Evolutionary conservation across 2,113 vertebrate genomes (phyloP).

Genomic region (Muntiacus muntjak): DNA sequence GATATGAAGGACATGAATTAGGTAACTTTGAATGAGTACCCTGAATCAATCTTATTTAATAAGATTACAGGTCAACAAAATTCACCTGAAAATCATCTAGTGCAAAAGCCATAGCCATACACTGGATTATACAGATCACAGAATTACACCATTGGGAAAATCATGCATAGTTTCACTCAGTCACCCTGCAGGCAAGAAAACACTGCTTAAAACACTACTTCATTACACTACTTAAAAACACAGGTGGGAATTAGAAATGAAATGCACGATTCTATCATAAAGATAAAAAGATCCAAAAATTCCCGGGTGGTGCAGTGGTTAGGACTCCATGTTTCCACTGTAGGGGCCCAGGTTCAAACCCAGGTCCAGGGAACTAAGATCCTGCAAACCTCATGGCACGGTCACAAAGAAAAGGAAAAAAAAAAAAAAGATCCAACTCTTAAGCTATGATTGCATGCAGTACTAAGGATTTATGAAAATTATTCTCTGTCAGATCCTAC

Average conservation of each 20-base stretch:
- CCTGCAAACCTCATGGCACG: too few relatives aligned
- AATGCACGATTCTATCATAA: not conserved
- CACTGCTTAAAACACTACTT: not conserved
- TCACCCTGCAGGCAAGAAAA: not conserved
- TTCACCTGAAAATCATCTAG: conserved; percentile 23
- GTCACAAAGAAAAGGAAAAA: not conserved
- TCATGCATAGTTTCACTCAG: not conserved
- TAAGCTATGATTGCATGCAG: not conserved
- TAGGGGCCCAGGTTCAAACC: not conserved
- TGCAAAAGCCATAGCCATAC: not conserved
- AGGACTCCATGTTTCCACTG: not conserved
- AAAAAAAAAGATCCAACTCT: not conserved
- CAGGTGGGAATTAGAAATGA: not conserved
- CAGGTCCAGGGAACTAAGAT: not conserved
- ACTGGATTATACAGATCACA: not conserved
- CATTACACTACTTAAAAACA: conserved; percentile 13
- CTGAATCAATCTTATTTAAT: not conserved
- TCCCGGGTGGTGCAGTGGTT: not conserved
- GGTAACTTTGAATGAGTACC: not conserved
- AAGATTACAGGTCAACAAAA: conserved; percentile 17
- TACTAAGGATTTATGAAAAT: conserved; percentile 36
- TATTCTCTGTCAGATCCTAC: not conserved
- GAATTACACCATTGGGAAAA: not conserved
- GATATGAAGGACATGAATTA: not conserved
- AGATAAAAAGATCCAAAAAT: not conserved